phyloP scores from a whole-genome alignment of 2,797 vertebrate species.

The Caiman crocodilus region DNA sequence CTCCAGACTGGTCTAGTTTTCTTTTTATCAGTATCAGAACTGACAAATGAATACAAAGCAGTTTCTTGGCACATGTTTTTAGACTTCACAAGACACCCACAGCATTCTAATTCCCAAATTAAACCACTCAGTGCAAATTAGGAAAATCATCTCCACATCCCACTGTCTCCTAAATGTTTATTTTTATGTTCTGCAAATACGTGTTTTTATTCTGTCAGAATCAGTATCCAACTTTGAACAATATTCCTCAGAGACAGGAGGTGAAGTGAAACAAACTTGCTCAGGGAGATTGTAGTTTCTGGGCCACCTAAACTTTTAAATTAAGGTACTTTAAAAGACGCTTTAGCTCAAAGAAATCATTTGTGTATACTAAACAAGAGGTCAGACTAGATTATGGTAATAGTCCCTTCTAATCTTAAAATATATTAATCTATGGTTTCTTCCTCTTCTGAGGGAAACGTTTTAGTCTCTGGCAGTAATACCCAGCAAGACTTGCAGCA shows the following conservation, averaged over 20 bases:
- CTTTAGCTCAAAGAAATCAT: background rate
- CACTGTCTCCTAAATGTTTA: background rate
- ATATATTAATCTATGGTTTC: background rate
- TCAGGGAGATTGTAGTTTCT: background rate
- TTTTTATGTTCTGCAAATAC: background rate
- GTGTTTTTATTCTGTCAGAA: background rate
- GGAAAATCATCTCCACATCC: background rate
- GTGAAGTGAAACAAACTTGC: background rate
- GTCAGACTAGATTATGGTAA: background rate
- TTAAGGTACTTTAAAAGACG: background rate
- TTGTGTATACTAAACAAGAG: background rate
- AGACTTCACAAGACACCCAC: background rate
- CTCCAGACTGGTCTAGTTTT: background rate
- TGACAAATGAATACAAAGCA: background rate
- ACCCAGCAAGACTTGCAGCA: slow-evolving; percentile 65
- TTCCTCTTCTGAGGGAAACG: background rate
- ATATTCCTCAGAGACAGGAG: background rate
- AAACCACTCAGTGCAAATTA: background rate
- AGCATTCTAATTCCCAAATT: background rate
- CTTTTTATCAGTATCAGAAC: background rate
- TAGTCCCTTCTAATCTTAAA: background rate
- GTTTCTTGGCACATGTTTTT: background rate
- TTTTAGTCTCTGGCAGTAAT: slow-evolving; percentile 33
- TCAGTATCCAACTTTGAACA: background rate
- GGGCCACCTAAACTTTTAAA: background rate